Percentiles rank a stretch among this genome's conserved stretches.
Conservation (phyloP, 2,113 vertebrate genomes). For the Anarhynchus alexandrinus region DNA sequence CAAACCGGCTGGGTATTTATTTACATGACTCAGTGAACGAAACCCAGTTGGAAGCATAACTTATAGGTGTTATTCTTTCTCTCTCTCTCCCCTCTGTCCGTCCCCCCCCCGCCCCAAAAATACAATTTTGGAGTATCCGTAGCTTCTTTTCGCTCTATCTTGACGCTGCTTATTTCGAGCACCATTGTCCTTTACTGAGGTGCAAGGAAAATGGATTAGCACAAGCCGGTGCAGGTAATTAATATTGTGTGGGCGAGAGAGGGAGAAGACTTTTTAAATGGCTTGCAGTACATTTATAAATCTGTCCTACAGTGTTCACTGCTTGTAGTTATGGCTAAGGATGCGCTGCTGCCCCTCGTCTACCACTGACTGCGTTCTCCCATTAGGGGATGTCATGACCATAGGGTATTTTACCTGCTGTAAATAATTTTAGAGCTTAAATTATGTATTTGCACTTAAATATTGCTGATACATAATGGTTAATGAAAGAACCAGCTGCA, state of each 20-base stretch:
- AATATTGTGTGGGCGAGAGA: slow-evolving; percentile 40
- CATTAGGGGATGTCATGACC: neutral
- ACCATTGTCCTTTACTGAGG: slow-evolving; percentile 22
- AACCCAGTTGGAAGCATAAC: slow-evolving; percentile 60
- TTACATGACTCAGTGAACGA: slow-evolving; percentile 57
- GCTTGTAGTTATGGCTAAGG: slow-evolving; percentile 13
- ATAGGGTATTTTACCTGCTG: neutral
- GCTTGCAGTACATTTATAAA: slow-evolving; percentile 24
- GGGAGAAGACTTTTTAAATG: slow-evolving; percentile 26
- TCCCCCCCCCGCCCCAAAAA: neutral
- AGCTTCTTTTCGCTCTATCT: neutral
- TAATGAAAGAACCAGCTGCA: neutral
- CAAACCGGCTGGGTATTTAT: slow-evolving; percentile 65
- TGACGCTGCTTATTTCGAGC: slow-evolving; percentile 9
- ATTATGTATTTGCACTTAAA: neutral
- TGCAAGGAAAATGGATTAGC: slow-evolving; percentile 41
- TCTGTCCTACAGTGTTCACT: neutral
- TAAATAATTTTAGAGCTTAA: neutral
- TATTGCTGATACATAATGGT: neutral
- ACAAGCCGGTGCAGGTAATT: slow-evolving; percentile 32
- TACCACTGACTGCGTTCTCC: neutral
- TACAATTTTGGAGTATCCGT: slow-evolving; percentile 2
- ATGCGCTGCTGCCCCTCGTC: neutral
- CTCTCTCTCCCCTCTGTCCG: neutral
- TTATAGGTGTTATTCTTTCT: slow-evolving; percentile 63